Conservation (phyloP, 2,113 vertebrate genomes). For the Dicrurus megarhynchus region DNA sequence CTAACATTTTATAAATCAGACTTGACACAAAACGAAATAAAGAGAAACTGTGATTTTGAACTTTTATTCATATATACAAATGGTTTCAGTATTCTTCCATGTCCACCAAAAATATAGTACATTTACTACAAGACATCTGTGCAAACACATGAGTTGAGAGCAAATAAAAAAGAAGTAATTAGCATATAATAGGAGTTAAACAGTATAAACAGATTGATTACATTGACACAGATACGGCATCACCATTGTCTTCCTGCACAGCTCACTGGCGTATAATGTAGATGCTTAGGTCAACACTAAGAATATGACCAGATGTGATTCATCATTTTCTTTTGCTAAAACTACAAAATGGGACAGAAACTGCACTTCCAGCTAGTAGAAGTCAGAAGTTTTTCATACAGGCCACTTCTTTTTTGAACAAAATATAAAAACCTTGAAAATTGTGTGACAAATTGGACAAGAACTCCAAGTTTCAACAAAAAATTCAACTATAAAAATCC, state of each 20-base stretch:
- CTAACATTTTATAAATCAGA: background rate
- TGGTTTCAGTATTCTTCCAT: background rate
- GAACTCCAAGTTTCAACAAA: background rate
- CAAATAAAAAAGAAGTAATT: background rate
- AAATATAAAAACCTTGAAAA: background rate
- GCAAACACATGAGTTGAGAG: background rate
- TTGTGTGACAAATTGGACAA: background rate
- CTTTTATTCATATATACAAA: background rate
- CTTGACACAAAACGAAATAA: background rate
- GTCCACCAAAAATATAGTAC: background rate
- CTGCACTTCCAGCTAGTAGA: background rate
- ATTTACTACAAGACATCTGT: background rate
- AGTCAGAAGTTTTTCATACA: background rate
- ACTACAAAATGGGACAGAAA: background rate
- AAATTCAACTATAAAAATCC: background rate
- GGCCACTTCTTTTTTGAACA: fast-evolving
- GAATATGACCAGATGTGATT: background rate
- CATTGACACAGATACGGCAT: background rate
- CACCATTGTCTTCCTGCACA: background rate
- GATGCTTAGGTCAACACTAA: background rate
- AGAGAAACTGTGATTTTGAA: background rate
- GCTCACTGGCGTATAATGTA: background rate
- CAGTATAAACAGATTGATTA: background rate
- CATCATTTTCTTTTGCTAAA: background rate
- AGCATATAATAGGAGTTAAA: background rate